Evolutionary conservation across 2,797 vertebrate species (phyloP).

Genomic region (Acipenser oxyrinchus): DNA sequence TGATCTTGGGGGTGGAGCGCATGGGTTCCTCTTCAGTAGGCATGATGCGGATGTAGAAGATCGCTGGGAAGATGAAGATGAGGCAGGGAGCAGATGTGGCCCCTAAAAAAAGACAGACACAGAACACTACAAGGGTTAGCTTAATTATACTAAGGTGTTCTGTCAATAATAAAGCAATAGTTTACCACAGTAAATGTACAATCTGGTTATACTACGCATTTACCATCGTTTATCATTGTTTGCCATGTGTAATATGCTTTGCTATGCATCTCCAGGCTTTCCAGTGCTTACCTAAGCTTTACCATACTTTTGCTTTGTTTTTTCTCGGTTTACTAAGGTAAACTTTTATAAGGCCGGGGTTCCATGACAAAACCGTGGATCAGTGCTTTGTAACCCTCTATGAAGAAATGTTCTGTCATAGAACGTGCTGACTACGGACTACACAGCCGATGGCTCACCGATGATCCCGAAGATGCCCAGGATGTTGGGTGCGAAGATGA

Average conservation of each 20-base stretch:
- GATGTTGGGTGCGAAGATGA: constrained; percentile 96
- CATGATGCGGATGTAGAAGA: constrained; percentile 95
- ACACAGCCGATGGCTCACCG: constrained; percentile 58
- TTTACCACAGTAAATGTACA: too few species aligned
- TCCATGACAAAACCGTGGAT: background rate
- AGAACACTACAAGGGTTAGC: too few species aligned
- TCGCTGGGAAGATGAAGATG: constrained; percentile 96
- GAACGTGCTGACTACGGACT: background rate
- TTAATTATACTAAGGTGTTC: too few species aligned
- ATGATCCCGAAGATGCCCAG: constrained; percentile 93
- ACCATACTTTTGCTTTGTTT: too few species aligned
- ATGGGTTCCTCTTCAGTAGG: constrained; percentile 85
- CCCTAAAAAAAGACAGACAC: constrained; percentile 49
- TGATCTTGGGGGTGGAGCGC: constrained; percentile 77
- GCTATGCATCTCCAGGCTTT: too few species aligned
- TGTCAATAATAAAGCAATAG: too few species aligned
- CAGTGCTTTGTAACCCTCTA: background rate
- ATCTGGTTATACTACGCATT: too few species aligned
- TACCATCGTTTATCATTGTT: too few species aligned
- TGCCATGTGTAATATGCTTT: too few species aligned
- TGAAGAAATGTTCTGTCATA: background rate
- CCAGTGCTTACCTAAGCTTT: too few species aligned
- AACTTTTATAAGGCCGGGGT: background rate
- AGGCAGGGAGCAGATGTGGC: constrained; percentile 95
- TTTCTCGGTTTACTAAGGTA: background rate